A percentile compares a stretch with the other conserved stretches of the same genome.
phyloP scores from a whole-genome alignment of 1,140 invertebrate species.

The Eciton burchellii region DNA sequence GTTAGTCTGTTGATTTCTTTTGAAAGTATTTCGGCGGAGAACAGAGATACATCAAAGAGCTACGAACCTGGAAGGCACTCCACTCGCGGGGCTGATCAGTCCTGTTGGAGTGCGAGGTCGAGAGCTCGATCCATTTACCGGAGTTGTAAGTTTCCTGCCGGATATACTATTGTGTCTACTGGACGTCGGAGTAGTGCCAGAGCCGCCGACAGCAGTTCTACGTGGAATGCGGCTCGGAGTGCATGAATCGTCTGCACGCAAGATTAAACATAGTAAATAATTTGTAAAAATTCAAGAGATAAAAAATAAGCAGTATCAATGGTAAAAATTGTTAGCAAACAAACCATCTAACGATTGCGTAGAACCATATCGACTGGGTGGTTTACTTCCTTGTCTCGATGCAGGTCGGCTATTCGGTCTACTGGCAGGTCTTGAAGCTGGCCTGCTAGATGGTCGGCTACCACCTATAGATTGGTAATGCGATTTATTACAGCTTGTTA shows the following conservation, averaged over 20 bases:
- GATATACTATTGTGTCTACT: constrained; percentile 84
- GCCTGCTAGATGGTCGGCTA: constrained; percentile 86
- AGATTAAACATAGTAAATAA: not conserved
- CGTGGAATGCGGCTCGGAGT: constrained; percentile 92
- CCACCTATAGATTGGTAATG: constrained; percentile 73
- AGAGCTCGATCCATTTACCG: constrained; percentile 86
- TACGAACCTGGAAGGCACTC: constrained; percentile 88
- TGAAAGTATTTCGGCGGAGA: not conserved
- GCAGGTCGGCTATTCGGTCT: constrained; percentile 92
- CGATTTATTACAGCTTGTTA: not conserved
- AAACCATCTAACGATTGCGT: constrained; percentile 95
- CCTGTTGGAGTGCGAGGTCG: constrained; percentile 91
- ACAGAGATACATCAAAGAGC: not conserved
- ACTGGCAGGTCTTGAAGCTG: constrained; percentile 89
- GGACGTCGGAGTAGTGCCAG: constrained; percentile 81
- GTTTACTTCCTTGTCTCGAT: constrained; percentile 93
- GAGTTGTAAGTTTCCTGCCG: constrained; percentile 78
- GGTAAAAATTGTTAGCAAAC: constrained; percentile 29
- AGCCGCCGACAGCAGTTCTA: constrained; percentile 87
- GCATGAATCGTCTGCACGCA: constrained; percentile 78
- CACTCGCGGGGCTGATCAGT: constrained; percentile 88
- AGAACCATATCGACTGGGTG: constrained; percentile 96
- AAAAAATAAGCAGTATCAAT: not conserved
- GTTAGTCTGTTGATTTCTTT: constrained; percentile 37
- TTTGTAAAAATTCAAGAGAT: not conserved